These are phyloP conservation scores for Alethe diademata DNA, from an alignment of 2,113 vertebrate genomes.

Conservation along the genomic window DNA sequence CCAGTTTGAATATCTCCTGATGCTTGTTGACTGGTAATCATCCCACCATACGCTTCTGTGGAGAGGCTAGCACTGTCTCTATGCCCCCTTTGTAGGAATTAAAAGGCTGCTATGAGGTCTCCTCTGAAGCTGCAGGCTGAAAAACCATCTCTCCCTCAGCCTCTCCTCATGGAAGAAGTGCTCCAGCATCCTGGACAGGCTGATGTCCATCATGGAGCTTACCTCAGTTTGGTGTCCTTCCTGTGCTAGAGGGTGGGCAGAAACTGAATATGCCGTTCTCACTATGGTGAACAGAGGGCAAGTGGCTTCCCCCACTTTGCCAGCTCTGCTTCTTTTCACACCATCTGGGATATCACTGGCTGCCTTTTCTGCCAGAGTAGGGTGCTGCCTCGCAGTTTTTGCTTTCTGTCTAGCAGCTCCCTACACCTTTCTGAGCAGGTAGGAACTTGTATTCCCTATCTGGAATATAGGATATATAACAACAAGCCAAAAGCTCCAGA, in stretches of 20 bases:
- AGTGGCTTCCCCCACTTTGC: fast-evolving
- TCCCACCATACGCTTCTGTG: not conserved
- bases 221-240: not conserved
- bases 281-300: not conserved
- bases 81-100: not conserved
- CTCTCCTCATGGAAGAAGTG: fast-evolving
- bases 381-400: fast-evolving
- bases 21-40: not conserved
- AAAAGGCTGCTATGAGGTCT: not conserved
- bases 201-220: not conserved
- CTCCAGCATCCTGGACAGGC: not conserved
- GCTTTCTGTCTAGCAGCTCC: not conserved
- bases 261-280: not conserved
- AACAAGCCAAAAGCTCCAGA: not conserved
- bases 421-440: not conserved
- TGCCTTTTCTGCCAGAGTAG: not conserved
- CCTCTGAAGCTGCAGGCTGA: not conserved
- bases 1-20: not conserved
- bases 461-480: not conserved
- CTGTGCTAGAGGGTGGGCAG: not conserved
- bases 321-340: not conserved
- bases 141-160: fast-evolving
- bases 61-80: not conserved
- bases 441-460: not conserved
- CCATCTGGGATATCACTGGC: not conserved